These are phyloP conservation scores for Pogonophryne albipinna DNA, from an alignment of 2,797 vertebrate genomes.

Conservation along the genomic window DNA sequence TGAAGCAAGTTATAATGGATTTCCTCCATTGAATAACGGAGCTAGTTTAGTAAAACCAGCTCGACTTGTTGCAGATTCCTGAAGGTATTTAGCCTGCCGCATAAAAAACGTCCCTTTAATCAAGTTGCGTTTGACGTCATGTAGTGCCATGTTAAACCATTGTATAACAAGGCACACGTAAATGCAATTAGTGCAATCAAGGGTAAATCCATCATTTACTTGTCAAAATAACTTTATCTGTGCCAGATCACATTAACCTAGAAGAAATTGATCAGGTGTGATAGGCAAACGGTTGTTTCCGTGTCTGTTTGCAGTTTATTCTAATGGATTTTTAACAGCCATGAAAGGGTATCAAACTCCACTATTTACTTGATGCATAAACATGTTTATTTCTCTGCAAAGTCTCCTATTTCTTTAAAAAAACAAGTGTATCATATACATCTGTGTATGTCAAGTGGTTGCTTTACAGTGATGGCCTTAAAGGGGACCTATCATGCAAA, in stretches of 20 bases:
- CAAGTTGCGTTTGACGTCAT: not conserved
- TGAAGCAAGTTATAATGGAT: not conserved
- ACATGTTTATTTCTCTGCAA: not conserved
- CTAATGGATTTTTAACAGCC: not conserved
- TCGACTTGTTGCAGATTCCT: not conserved
- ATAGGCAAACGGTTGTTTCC: not conserved
- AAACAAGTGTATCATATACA: not conserved
- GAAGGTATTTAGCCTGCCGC: not conserved
- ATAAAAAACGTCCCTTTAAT: not conserved
- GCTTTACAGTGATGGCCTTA: not conserved
- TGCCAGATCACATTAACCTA: not conserved
- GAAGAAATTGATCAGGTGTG: not conserved
- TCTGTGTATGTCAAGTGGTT: not conserved
- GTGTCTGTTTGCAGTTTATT: slow-evolving; percentile 17
- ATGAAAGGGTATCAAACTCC: too few relatives aligned
- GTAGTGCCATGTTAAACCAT: not conserved
- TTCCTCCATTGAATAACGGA: not conserved
- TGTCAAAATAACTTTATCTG: not conserved
- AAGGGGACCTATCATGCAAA: too few relatives aligned
- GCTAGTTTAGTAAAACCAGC: not conserved
- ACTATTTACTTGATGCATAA: not conserved
- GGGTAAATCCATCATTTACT: not conserved
- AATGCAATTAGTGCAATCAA: not conserved
- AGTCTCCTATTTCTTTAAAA: not conserved
- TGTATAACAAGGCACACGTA: not conserved